Evolutionary conservation across 1,140 invertebrate species (phyloP).

Genomic region (Drosophila equinoxialis): DNA sequence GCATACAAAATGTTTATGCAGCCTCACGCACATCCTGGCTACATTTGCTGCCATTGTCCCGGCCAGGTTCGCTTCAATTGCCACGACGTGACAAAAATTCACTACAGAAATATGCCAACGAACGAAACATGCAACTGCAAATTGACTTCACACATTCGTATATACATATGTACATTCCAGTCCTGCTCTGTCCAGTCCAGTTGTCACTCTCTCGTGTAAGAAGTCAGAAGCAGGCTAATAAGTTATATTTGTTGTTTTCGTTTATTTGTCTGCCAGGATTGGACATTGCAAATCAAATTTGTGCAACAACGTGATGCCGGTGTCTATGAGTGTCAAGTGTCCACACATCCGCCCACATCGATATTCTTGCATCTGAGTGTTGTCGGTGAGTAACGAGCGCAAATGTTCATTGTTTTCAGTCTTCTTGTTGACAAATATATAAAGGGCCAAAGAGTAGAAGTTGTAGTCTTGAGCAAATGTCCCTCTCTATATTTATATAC

Average conservation of each 20-base stretch:
- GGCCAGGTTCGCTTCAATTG: slow-evolving; percentile 39
- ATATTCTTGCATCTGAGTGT: slow-evolving; percentile 92
- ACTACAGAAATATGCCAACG: slow-evolving; percentile 23
- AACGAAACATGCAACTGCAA: slow-evolving; percentile 24
- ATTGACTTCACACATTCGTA: slow-evolving; percentile 36
- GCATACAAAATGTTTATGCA: slow-evolving; percentile 49
- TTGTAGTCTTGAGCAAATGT: neutral
- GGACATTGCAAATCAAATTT: slow-evolving; percentile 93
- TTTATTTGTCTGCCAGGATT: slow-evolving; percentile 86
- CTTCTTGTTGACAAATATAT: slow-evolving; percentile 26
- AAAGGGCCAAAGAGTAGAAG: neutral
- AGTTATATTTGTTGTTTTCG: slow-evolving; percentile 26
- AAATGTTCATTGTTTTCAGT: slow-evolving; percentile 53
- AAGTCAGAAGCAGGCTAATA: slow-evolving; percentile 18
- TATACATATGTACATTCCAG: neutral
- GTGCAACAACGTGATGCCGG: slow-evolving; percentile 92
- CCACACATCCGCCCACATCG: slow-evolving; percentile 92
- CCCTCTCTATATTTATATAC: neutral
- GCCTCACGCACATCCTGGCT: slow-evolving; percentile 22
- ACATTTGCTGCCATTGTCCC: slow-evolving; percentile 47
- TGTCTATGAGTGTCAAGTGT: slow-evolving; percentile 93
- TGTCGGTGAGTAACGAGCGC: slow-evolving; percentile 88
- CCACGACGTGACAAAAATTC: slow-evolving; percentile 60
- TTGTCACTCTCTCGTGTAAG: neutral
- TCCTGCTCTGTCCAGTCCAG: neutral